Evolutionary conservation across 1,140 invertebrate genomes (phyloP).

Genomic region (Drosophila ironensis): DNA sequence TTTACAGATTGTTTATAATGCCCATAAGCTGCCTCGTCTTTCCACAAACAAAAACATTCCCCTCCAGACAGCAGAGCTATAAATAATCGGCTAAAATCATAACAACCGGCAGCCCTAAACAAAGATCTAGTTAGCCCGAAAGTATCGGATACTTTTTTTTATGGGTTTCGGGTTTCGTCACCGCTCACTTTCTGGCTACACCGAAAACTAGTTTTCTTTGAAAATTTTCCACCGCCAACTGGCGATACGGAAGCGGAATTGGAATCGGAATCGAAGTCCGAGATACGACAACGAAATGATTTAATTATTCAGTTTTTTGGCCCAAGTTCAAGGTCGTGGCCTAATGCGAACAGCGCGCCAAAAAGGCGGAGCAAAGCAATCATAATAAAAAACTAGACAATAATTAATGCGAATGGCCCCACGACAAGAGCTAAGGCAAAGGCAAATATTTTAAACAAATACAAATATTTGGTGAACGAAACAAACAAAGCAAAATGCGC

Average conservation of each 20-base stretch:
- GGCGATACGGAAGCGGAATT: background rate
- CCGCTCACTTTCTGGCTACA: constrained; percentile 39
- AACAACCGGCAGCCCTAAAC: background rate
- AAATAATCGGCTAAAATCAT: background rate
- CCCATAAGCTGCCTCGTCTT: too few relatives aligned
- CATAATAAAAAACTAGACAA: constrained; percentile 56
- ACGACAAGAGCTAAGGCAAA: constrained; percentile 50
- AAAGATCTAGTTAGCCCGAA: constrained; percentile 8
- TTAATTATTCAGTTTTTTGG: constrained; percentile 1
- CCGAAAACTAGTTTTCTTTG: constrained; percentile 16
- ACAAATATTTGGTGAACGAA: constrained; percentile 22
- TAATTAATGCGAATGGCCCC: constrained; percentile 73
- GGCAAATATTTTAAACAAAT: constrained; percentile 44
- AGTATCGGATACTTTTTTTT: background rate
- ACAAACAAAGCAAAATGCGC: constrained; percentile 67
- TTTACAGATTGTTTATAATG: too few relatives aligned
- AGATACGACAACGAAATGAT: constrained; percentile 7
- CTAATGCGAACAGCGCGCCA: constrained; percentile 25
- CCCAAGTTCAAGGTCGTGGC: constrained; percentile 45
- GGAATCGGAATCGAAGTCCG: constrained; percentile 30
- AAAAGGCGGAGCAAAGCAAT: constrained; percentile 26
- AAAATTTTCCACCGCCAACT: constrained; percentile 22
- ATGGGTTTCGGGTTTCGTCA: constrained; percentile 14
- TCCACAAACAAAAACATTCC: too few relatives aligned
- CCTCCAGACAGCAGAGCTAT: background rate